Evolutionary conservation across 2,797 vertebrate genomes (phyloP).

Genomic region (Hypotaenidia okinawae): DNA sequence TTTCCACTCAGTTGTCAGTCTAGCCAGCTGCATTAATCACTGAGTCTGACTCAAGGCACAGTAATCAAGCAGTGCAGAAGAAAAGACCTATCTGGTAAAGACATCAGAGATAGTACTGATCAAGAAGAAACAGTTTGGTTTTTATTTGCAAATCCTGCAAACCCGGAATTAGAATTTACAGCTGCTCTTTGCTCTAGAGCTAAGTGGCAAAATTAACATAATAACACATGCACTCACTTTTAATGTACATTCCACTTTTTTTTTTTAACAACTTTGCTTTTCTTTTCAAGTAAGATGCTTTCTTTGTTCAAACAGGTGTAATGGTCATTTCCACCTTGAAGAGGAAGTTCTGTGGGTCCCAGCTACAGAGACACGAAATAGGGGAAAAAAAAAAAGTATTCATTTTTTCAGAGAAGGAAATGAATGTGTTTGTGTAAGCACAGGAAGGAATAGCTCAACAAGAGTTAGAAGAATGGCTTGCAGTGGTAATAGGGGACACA

Average conservation of each 20-base stretch:
- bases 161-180: not conserved
- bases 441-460: not conserved
- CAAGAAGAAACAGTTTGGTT: not conserved
- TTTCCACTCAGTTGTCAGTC: constrained; percentile 31
- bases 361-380: not conserved
- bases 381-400: not conserved
- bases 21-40: constrained; percentile 39
- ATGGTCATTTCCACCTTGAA: not conserved
- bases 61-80: not conserved
- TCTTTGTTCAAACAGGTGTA: not conserved
- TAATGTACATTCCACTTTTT: not conserved
- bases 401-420: not conserved
- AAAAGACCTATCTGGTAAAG: constrained; percentile 36
- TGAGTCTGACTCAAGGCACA: not conserved
- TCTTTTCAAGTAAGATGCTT: not conserved
- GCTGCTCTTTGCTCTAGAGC: not conserved
- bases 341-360: not conserved
- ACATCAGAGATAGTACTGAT: constrained; percentile 2
- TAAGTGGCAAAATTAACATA: not conserved
- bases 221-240: not conserved
- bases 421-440: not conserved
- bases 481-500: not conserved
- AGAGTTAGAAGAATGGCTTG: not conserved
- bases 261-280: not conserved
- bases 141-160: constrained; percentile 4